These are phyloP conservation scores for Papilio xuthus DNA, from an alignment of 1,140 invertebrate species.

Conservation along the genomic window DNA sequence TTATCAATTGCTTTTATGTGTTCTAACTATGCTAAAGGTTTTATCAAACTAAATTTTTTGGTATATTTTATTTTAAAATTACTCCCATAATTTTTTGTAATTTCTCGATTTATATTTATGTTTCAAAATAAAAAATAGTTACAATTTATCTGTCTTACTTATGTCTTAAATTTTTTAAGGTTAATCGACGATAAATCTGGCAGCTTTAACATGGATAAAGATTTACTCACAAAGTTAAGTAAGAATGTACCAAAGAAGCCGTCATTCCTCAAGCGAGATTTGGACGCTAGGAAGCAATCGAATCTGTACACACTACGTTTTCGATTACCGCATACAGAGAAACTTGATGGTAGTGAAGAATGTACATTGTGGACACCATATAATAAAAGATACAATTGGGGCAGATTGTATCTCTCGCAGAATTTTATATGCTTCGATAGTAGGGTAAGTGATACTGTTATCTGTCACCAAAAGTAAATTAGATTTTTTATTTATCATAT, in stretches of 20 bases:
- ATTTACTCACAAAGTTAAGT: slow-evolving; percentile 90
- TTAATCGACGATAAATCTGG: slow-evolving; percentile 92
- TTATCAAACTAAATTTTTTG: too few relatives aligned
- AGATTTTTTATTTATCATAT: neutral
- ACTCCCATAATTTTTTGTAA: too few relatives aligned
- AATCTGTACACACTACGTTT: slow-evolving; percentile 93
- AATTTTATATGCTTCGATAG: slow-evolving; percentile 99
- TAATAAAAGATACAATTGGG: slow-evolving; percentile 94
- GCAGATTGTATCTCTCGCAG: slow-evolving; percentile 95
- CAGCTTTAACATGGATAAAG: slow-evolving; percentile 92
- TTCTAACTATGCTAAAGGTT: too few relatives aligned
- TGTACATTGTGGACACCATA: slow-evolving; percentile 97
- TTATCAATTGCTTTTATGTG: too few relatives aligned
- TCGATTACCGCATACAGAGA: slow-evolving; percentile 92
- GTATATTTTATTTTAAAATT: too few relatives aligned
- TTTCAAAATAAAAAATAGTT: too few relatives aligned
- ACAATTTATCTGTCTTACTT: neutral
- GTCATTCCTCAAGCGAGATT: slow-evolving; percentile 95
- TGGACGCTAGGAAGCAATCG: slow-evolving; percentile 96
- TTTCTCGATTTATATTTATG: too few relatives aligned
- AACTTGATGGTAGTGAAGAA: slow-evolving; percentile 95
- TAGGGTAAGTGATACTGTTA: slow-evolving; percentile 84
- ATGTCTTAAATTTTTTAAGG: slow-evolving; percentile 66
- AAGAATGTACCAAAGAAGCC: slow-evolving; percentile 93
- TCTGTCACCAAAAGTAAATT: neutral